Base-by-base conservation (phyloP, 2,888 invertebrate species). In the Trypoxylon attenuatum region DNA sequence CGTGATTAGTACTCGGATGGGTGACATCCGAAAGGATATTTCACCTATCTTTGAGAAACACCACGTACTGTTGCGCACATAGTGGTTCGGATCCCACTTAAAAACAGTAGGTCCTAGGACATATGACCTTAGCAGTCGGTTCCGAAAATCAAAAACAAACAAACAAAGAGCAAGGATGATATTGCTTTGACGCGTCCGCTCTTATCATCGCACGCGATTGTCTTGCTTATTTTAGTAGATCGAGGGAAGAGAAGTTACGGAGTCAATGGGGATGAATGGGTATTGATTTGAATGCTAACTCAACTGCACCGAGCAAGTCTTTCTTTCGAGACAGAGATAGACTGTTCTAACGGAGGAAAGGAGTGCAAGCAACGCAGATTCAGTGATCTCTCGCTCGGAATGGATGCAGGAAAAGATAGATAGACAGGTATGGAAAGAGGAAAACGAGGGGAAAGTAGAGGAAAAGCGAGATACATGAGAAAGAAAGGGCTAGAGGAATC, bases 241-340 rank as follows among this genome's bases (percentile, higher is more conserved):
- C 27, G 29, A 52, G 25, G 38, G 47, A 27, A 58, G 25, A 29
- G 46, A 57, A 33, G 41, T 43, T 29, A 51, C 58, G 46, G 21
- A 38, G 51, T 47, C 29, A 43, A 47, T 38, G 47, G 22, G 41
- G 33, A 67, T 63, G 59, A 77, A 73, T 70, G 51, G 59, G 59
- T 71, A 75, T 76, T 70, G 72, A 76, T 71, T 78, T 64, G 66
- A 73, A 76, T 76, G 59, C 66, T 64, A 69, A 77, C 64, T 60
- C 62, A 49, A 54, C 50, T 19, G 45, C 41, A 46, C 52, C 43
- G 45, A 64, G 27, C 55, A 43, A 46, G 16, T 25, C 45, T 57
- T 39, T 43, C 45, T 58, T 64, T 56, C 50, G 49, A 19, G 13
- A n/a, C 6, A 13, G 19, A 8, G 46, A 21, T 38, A 3, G 22